A percentile compares a stretch with the other conserved stretches of the same genome.
phyloP scores from a whole-genome alignment of 2,113 vertebrate genomes.

The Asarcornis scutulata region DNA sequence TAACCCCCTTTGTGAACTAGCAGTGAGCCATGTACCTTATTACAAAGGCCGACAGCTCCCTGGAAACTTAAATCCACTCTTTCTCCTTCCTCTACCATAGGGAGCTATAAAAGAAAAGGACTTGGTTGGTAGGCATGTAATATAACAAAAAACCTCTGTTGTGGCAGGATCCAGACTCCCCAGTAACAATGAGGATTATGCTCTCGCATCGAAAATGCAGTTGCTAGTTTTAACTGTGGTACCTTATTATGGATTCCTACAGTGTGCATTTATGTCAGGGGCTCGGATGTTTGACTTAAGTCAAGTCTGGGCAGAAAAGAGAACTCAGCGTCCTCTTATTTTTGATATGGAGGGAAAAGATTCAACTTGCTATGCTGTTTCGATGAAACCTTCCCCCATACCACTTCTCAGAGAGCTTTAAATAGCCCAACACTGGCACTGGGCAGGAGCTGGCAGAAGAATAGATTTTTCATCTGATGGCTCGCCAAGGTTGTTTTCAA shows the following conservation, averaged over 20 bases:
- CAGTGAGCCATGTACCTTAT: constrained; percentile 61
- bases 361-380: background rate
- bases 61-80: constrained; percentile 67
- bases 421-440: constrained; percentile 58
- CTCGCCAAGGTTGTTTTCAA: constrained; percentile 61
- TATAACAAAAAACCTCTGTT: constrained; percentile 48
- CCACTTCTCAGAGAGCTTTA: constrained; percentile 46
- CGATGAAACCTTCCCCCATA: constrained; percentile 15
- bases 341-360: background rate
- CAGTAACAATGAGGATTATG: constrained; percentile 53
- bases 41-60: constrained; percentile 64
- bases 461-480: constrained; percentile 52
- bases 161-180: constrained; percentile 35
- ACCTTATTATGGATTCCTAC: constrained; percentile 56
- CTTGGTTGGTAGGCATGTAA: constrained; percentile 62
- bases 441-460: constrained; percentile 54
- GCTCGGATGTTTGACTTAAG: constrained; percentile 16
- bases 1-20: constrained; percentile 68
- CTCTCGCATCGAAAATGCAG: constrained; percentile 10
- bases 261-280: background rate
- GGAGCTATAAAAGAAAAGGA: constrained; percentile 61
- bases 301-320: background rate
- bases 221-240: constrained; percentile 45
- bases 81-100: constrained; percentile 14
- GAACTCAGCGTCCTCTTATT: background rate